Base-by-base conservation (phyloP, 2,113 vertebrate species). In the Carassius gibelio region DNA sequence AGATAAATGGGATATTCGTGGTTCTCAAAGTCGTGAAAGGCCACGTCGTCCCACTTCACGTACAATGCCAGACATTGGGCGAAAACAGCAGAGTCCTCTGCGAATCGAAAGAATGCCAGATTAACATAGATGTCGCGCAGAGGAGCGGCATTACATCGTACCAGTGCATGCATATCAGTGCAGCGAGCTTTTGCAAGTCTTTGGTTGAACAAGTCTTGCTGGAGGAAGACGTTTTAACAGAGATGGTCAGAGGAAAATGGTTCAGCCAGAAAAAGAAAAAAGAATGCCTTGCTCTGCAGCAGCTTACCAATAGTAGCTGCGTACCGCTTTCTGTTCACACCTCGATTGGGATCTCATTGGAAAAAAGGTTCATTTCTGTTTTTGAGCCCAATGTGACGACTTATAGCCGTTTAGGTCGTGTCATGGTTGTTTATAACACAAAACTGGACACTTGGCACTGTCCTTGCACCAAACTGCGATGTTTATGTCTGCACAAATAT, bases 111-210 rank as follows among this genome's bases (percentile, higher is more conserved):
- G 78, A 75, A 26, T 86, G 79, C 45, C 69, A 75, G 45, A 19
- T 81, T 17, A 86, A 82, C 79, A 76, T 76, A 21, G 57, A 76
- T 9, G 45, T 86, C 4, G 85, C 52, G 21, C 72, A 52, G 19
- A 86, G 79, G 21, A 86, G 69, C 52, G 71, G 79, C 30, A 23
- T 86, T 23, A n/a, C 59, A 11, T 74, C 69, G 7, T 82, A 82
- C 48, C 79, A 86, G 45, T 86, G 79, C 72, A 55, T 75, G 62
- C 85, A 86, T 34, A 81, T 86, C 21, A 66, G 45, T 23, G 81
- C 85, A 45, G 52, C 79, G 0, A 85, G 36, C 52, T 81, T 72
- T 50, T 81, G 84, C 81, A 62, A 34, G 48, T 75, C 59, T 10
- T 86, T 10, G 13, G 42, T 61, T 10, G 59, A 64, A 9, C 61